Evolutionary conservation across 2,113 vertebrate genomes (phyloP).

Genomic region (Peromyscus leucopus): DNA sequence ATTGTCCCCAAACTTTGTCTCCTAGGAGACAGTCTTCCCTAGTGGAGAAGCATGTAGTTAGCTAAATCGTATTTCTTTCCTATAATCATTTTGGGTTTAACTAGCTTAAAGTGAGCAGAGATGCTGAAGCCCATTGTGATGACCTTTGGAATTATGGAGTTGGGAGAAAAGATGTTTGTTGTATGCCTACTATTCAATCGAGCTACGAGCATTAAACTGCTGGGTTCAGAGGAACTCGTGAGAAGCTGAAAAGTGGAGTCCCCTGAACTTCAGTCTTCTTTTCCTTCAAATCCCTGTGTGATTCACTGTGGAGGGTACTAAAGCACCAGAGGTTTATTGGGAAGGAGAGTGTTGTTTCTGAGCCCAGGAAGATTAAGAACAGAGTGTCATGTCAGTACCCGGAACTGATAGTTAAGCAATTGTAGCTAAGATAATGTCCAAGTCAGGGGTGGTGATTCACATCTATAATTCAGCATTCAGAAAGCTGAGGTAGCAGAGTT

Average conservation of each 20-base stretch:
- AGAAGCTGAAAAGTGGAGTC: slow-evolving; percentile 27
- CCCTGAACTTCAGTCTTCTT: background rate
- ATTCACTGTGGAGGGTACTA: slow-evolving; percentile 24
- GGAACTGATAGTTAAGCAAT: background rate
- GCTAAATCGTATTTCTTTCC: background rate
- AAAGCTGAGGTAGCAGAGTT: background rate
- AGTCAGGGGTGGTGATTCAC: background rate
- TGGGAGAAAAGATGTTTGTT: background rate
- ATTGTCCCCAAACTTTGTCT: slow-evolving; percentile 22
- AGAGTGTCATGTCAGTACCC: background rate
- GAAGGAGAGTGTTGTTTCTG: background rate
- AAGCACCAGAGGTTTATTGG: slow-evolving; percentile 39
- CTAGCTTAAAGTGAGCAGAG: slow-evolving; percentile 32
- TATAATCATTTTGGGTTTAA: slow-evolving; percentile 8
- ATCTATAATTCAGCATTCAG: background rate
- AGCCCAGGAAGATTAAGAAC: background rate
- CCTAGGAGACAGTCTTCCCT: background rate
- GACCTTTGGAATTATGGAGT: background rate
- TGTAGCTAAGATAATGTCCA: background rate
- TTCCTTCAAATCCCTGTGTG: slow-evolving; percentile 12
- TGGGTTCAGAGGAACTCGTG: slow-evolving; percentile 34
- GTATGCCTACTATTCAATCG: background rate
- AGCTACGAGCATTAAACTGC: background rate
- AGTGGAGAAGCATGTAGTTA: slow-evolving; percentile 36
- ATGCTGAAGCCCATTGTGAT: background rate